phyloP scores from a whole-genome alignment of 2,888 invertebrate genomes.

The Platycnemis pennipes region DNA sequence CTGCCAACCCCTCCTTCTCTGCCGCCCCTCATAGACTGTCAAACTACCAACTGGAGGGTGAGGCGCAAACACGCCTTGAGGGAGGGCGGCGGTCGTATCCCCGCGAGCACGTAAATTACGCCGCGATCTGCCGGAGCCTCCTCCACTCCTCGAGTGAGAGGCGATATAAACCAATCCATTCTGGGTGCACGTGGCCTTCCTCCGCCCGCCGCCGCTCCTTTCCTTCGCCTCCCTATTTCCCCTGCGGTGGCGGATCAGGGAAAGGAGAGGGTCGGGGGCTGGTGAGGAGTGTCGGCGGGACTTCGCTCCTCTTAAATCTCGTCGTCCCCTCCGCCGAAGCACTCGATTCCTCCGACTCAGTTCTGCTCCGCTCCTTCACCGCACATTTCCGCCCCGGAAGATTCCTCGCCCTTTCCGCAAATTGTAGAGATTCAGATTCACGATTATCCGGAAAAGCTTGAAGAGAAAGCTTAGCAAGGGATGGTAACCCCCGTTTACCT shows the following conservation, averaged over 20 bases:
- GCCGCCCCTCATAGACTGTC: not conserved
- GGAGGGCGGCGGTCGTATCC: not conserved
- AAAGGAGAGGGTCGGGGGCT: not conserved
- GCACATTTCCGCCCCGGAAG: not conserved
- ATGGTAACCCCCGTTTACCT: too few species aligned
- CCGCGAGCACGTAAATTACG: not conserved
- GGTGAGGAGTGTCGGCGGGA: not conserved
- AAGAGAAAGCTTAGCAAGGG: too few species aligned
- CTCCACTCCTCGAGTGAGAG: conserved; percentile 9
- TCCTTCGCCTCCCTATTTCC: not conserved
- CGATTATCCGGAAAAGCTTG: too few species aligned
- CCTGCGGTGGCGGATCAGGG: not conserved
- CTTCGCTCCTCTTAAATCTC: not conserved
- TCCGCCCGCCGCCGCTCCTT: not conserved
- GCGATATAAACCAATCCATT: conserved; percentile 26
- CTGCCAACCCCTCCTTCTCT: not conserved
- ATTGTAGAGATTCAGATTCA: not conserved
- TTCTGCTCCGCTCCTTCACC: not conserved
- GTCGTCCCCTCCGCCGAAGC: not conserved
- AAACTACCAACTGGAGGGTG: too few species aligned
- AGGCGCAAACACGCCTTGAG: not conserved
- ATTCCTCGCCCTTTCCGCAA: not conserved
- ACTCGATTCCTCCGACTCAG: not conserved
- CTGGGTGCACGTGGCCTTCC: not conserved
- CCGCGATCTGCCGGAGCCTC: not conserved